Evolutionary conservation across 1,140 invertebrate species (phyloP).

Genomic region (Bombus sylvicola): DNA sequence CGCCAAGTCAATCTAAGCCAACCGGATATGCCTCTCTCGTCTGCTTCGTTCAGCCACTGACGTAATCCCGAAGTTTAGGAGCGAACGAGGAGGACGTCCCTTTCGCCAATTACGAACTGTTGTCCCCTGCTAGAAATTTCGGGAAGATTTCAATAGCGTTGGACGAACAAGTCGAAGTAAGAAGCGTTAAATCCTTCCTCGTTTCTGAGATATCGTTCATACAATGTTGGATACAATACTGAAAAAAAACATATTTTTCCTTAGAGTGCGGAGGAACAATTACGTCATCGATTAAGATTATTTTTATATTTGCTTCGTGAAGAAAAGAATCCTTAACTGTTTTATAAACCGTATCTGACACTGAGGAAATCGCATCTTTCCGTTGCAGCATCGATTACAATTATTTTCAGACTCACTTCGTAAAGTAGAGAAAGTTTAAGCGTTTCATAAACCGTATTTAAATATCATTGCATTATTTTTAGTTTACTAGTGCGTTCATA

Average conservation of each 20-base stretch:
- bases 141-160: neutral
- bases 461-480: too few relatives aligned
- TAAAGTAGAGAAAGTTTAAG: neutral
- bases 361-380: too few relatives aligned
- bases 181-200: neutral
- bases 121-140: neutral
- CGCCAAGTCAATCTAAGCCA: constrained; percentile 82
- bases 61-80: constrained; percentile 73
- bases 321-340: neutral
- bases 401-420: neutral
- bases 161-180: neutral
- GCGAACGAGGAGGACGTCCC: constrained; percentile 23
- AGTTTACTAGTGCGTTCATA: too few relatives aligned
- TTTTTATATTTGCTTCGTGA: neutral
- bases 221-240: too few relatives aligned
- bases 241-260: too few relatives aligned
- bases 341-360: too few relatives aligned
- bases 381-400: neutral
- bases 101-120: constrained; percentile 50
- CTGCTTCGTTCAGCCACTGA: constrained; percentile 72
- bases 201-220: neutral
- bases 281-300: neutral
- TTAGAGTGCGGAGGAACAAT: too few relatives aligned
- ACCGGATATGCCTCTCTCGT: constrained; percentile 82
- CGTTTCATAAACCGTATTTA: too few relatives aligned